A percentile compares a stretch with the other conserved stretches of the same genome.
Evolutionary conservation across 2,888 invertebrate species (phyloP).

Genomic region (Dastarcus helophoroides): DNA sequence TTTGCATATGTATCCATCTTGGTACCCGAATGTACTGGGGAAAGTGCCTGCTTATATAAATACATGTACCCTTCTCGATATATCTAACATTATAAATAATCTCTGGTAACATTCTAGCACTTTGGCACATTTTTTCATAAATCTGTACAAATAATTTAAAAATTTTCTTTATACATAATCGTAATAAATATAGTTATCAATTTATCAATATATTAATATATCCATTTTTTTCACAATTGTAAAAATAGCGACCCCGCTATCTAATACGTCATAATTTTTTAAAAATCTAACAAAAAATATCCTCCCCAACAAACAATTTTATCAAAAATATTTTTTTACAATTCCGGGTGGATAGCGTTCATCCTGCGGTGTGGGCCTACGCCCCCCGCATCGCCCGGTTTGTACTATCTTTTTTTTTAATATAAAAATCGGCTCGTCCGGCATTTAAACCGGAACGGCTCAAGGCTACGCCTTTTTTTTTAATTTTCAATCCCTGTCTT

Average conservation of each 20-base stretch:
- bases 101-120: conserved; percentile 39
- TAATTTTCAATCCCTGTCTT: conserved; percentile 25
- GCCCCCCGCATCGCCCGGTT: conserved; percentile 39
- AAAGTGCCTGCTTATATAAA: conserved; percentile 32
- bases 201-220: conserved; percentile 38
- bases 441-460: conserved; percentile 32
- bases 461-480: conserved; percentile 26
- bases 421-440: conserved; percentile 31
- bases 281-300: conserved; percentile 45
- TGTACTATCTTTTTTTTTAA: too few relatives aligned
- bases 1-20: conserved; percentile 12
- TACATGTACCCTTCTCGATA: conserved; percentile 37
- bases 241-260: conserved; percentile 37
- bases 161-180: conserved; percentile 37
- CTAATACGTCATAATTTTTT: conserved; percentile 25
- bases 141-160: conserved; percentile 42
- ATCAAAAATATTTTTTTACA: conserved; percentile 54
- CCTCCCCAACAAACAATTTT: conserved; percentile 50
- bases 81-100: too few relatives aligned
- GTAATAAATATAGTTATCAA: conserved; percentile 37
- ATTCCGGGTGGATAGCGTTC: conserved; percentile 20
- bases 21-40: conserved; percentile 28
- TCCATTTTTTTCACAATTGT: conserved; percentile 41
- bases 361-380: conserved; percentile 25
- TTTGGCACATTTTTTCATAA: conserved; percentile 40